A percentile compares a stretch with the other conserved stretches of the same genome.
These are phyloP conservation scores for Leucosticte australis DNA, from an alignment of 2,113 vertebrate species.

Conservation along the genomic window DNA sequence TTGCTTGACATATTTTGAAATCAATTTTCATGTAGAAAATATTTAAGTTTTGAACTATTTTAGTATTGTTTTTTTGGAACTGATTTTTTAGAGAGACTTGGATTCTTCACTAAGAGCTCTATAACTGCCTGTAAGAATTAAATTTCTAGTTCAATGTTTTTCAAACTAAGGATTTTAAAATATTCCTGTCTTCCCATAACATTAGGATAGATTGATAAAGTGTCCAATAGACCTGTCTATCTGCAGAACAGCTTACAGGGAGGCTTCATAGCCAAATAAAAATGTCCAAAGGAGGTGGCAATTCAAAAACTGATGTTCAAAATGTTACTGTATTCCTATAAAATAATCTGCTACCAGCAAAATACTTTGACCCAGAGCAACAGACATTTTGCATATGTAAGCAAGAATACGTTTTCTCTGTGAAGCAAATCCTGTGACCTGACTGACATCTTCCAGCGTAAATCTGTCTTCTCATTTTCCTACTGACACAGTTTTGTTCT, in stretches of 20 bases:
- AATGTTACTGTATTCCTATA: background rate
- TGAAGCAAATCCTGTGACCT: background rate
- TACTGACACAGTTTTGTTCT: background rate
- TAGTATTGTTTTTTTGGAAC: background rate
- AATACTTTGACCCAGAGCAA: background rate
- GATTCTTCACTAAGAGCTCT: background rate
- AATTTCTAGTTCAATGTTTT: background rate
- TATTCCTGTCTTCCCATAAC: background rate
- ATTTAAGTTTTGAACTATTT: background rate
- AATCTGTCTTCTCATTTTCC: background rate
- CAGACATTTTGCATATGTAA: background rate
- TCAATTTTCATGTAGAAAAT: background rate
- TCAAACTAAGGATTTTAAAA: background rate
- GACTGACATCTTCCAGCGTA: background rate
- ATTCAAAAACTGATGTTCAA: background rate
- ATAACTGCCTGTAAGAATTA: background rate
- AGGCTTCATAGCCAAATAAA: background rate
- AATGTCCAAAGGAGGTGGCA: background rate
- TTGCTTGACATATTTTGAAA: background rate
- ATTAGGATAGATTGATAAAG: background rate
- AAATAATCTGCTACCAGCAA: background rate
- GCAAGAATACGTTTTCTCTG: background rate
- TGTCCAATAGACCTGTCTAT: background rate
- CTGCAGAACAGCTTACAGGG: background rate
- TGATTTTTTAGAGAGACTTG: background rate